Evolutionary conservation across 2,113 vertebrate genomes (phyloP), one percentile per base, ranked within the genome.

Genomic region (Poeciliopsis turrubarensis): DNA sequence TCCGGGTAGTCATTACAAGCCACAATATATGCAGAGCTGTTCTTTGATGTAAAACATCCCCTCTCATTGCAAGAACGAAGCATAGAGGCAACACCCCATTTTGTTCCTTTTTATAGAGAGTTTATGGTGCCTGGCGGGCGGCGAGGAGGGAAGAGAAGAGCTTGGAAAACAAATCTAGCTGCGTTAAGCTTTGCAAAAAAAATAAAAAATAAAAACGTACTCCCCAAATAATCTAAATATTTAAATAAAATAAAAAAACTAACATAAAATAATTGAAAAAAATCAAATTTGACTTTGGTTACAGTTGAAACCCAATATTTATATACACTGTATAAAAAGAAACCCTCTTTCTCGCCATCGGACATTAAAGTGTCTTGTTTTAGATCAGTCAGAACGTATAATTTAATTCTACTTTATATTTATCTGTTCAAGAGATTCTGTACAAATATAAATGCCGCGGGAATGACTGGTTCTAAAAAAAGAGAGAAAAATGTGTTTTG

Each of bases 31-130:
- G 72, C 74, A 75, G 51, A 65, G 34, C 60, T 51, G 14, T 11
- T 25, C 74, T 91, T 84, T 89, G 79, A 91, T 78, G 84, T 39
- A 19, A 11, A 61, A 60, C 70, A 25, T 68, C 44, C 86, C 87
- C 90, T 92, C 69, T 94, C 89, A 93, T 94, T 92, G 90, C 27
- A 57, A 68, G 70, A 85, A 72, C 79, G 73, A 82, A 87, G 86
- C 78, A 60, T 70, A 44, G 86, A 61, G 80, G 70, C 72, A 77
- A 84, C 47, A 41, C 76, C 79, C 70, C 47, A 30, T 65, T n/a
- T 34, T 19, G 60, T 77, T 81, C 75, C 65, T 82, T 78, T 57
- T 91, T 92, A 81, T 86, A 80, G 83, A 34, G n/a, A 29, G 60
- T n/a, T 31, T 27, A 37, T n/a, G 78, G 66, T 66, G 79, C 66